Conservation (phyloP, 2,797 vertebrate species). For the Enteromius viviparus region DNA sequence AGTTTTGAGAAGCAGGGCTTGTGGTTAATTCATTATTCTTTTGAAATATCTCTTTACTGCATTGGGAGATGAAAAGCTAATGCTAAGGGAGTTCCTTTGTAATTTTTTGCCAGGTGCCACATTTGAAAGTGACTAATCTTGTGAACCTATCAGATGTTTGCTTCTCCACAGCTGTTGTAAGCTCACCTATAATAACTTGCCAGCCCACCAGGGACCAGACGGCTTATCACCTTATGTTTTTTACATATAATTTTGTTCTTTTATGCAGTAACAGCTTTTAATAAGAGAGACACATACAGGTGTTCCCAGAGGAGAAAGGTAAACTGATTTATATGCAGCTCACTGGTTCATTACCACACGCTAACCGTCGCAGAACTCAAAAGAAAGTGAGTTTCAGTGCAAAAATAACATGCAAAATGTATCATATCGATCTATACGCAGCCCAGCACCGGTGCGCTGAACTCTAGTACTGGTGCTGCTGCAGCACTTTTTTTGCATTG, state of each 20-base stretch:
- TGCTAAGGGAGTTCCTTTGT: background rate
- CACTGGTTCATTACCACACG: slow-evolving; percentile 64
- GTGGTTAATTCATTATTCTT: slow-evolving; percentile 56
- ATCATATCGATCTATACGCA: background rate
- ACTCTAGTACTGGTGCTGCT: slow-evolving; percentile 23
- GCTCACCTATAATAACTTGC: slow-evolving; percentile 40
- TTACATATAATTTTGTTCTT: slow-evolving; percentile 49
- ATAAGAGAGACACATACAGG: slow-evolving; percentile 62
- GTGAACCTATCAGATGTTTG: slow-evolving; percentile 20
- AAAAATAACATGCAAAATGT: slow-evolving; percentile 30
- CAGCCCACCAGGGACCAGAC: slow-evolving; percentile 43
- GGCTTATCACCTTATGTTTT: slow-evolving; percentile 35
- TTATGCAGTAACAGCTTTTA: slow-evolving; percentile 60
- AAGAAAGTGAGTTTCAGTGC: slow-evolving; percentile 47
- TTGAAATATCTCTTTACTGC: slow-evolving; percentile 18
- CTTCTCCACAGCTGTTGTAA: slow-evolving; percentile 34
- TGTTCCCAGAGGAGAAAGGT: slow-evolving; percentile 56
- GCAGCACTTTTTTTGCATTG: slow-evolving; percentile 27
- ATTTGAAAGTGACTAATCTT: slow-evolving; percentile 36
- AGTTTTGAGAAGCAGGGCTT: slow-evolving; percentile 42
- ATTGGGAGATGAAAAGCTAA: background rate
- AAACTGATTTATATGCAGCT: slow-evolving; percentile 72
- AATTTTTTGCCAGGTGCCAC: slow-evolving; percentile 51
- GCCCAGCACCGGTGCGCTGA: slow-evolving; percentile 15
- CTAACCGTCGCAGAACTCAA: slow-evolving; percentile 57